A percentile compares a stretch with the other conserved stretches of the same genome.
phyloP scores from a whole-genome alignment of 2,797 vertebrate species.

The Girardinus metallicus region DNA sequence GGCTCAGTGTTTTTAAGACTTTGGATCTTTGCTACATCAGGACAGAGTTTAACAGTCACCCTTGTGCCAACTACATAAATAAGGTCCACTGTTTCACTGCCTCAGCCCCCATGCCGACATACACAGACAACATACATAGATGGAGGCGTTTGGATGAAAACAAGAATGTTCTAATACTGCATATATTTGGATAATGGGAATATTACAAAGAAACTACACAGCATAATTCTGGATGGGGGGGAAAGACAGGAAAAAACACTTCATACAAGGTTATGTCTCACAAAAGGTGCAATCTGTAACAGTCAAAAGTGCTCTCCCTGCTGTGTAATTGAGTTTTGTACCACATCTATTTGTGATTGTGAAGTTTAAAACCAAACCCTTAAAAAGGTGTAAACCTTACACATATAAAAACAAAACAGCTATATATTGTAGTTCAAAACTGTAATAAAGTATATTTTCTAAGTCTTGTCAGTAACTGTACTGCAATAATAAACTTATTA shows the following conservation, averaged over 20 bases:
- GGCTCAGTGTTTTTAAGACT: conserved; percentile 78
- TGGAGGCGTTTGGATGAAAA: conserved; percentile 73
- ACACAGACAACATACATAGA: conserved; percentile 69
- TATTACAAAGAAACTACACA: conserved; percentile 61
- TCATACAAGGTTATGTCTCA: conserved; percentile 64
- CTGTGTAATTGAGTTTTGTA: conserved; percentile 58
- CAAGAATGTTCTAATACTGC: conserved; percentile 76
- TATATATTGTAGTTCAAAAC: conserved; percentile 47
- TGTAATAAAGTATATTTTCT: conserved; percentile 53
- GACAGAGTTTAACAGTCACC: conserved; percentile 78
- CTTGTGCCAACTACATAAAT: conserved; percentile 71
- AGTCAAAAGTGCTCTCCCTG: conserved; percentile 79
- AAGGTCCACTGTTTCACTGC: conserved; percentile 59
- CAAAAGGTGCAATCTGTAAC: conserved; percentile 82
- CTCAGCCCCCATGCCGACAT: conserved; percentile 55
- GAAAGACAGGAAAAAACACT: conserved; percentile 65
- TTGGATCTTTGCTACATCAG: conserved; percentile 81
- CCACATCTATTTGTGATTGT: conserved; percentile 47
- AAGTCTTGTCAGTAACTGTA: conserved; percentile 49
- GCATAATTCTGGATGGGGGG: conserved; percentile 52
- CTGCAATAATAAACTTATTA: conserved; percentile 50
- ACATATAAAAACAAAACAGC: conserved; percentile 64
- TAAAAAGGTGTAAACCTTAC: conserved; percentile 61
- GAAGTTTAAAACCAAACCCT: conserved; percentile 67
- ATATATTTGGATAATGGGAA: conserved; percentile 68